phyloP scores from a whole-genome alignment of 2,113 vertebrate species.

The Antigone vipio region DNA sequence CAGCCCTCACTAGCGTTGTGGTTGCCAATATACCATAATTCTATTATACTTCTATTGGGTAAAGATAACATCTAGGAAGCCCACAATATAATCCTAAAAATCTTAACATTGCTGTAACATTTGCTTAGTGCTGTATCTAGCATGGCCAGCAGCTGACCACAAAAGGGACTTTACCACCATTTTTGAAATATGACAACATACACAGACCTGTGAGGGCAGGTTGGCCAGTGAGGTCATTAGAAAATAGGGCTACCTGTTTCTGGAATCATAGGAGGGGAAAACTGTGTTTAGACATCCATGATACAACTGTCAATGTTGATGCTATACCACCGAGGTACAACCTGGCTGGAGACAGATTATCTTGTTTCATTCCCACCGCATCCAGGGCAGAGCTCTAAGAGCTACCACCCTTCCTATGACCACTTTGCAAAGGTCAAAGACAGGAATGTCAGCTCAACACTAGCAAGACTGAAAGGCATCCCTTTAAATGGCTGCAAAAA shows the following conservation, averaged over 20 bases:
- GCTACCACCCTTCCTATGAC: neutral
- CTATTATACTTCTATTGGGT: neutral
- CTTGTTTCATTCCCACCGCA: neutral
- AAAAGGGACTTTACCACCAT: neutral
- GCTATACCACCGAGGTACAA: neutral
- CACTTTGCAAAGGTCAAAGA: neutral
- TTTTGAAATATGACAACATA: neutral
- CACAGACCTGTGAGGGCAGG: neutral
- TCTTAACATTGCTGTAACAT: neutral
- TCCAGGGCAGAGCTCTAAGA: neutral
- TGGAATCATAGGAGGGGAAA: neutral
- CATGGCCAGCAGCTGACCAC: neutral
- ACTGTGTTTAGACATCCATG: neutral
- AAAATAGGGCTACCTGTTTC: neutral
- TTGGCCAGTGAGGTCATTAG: neutral
- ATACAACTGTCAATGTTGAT: neutral
- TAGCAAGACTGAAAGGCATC: neutral
- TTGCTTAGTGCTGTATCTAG: neutral
- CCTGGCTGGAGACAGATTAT: neutral
- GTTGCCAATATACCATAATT: neutral
- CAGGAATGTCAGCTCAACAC: neutral
- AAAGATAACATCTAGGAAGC: neutral
- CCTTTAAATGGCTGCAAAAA: neutral
- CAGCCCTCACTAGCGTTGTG: accelerated
- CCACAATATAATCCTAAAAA: neutral